phyloP scores from a whole-genome alignment of 2,797 vertebrate genomes.

The Trachurus trachurus region DNA sequence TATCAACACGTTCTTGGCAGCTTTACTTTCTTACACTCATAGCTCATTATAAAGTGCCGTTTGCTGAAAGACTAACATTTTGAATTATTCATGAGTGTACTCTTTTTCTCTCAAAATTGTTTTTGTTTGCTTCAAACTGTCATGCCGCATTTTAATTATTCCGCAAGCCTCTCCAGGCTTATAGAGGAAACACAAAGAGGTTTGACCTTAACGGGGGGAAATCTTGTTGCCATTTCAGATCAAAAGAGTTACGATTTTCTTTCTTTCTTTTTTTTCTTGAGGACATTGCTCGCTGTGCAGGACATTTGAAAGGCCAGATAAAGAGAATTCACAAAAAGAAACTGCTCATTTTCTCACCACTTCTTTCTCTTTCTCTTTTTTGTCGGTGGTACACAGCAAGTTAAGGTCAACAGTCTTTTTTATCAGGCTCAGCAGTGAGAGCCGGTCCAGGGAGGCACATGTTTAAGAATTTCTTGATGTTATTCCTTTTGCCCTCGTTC shows the following conservation, averaged over 20 bases:
- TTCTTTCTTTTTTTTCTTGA: slow-evolving; percentile 6
- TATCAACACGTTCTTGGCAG: slow-evolving; percentile 53
- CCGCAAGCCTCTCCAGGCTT: slow-evolving; percentile 39
- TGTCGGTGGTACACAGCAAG: slow-evolving; percentile 1
- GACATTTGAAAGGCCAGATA: slow-evolving; percentile 36
- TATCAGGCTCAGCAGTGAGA: slow-evolving; percentile 31
- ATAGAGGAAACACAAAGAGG: slow-evolving; percentile 34
- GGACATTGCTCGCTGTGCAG: slow-evolving; percentile 21
- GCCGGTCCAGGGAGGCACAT: slow-evolving; percentile 9
- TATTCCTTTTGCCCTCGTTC: not conserved
- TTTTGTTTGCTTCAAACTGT: slow-evolving; percentile 63
- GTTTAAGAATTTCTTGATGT: slow-evolving; percentile 42
- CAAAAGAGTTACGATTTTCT: slow-evolving; percentile 50
- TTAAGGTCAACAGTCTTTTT: slow-evolving; percentile 54
- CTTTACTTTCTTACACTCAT: slow-evolving; percentile 65
- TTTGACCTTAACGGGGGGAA: slow-evolving; percentile 65
- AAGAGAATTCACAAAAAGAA: slow-evolving; percentile 22
- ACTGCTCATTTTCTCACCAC: slow-evolving; percentile 14
- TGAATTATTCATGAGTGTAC: slow-evolving; percentile 77
- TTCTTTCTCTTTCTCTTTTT: not conserved
- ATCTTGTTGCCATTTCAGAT: slow-evolving; percentile 57
- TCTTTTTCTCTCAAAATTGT: slow-evolving; percentile 52
- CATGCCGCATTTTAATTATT: slow-evolving; percentile 69
- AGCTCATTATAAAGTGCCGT: slow-evolving; percentile 63
- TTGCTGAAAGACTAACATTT: slow-evolving; percentile 51